Evolutionary conservation across 2,113 vertebrate genomes (phyloP).

Genomic region (Eptatretus burgeri): DNA sequence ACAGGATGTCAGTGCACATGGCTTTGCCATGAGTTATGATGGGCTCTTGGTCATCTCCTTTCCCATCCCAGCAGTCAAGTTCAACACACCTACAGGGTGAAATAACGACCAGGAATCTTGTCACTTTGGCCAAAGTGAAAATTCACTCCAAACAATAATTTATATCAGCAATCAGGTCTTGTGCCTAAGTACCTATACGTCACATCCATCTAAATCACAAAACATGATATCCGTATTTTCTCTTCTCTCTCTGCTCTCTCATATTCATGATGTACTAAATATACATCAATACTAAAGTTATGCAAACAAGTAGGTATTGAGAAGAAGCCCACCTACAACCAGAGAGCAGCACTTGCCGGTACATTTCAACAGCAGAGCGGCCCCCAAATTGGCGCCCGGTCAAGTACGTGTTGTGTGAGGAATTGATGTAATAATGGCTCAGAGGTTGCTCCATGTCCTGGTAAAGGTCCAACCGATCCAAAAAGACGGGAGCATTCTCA

Average conservation of each 20-base stretch:
- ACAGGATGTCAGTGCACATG: slow-evolving; percentile 98
- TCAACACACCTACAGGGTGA: slow-evolving; percentile 43
- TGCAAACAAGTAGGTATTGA: background rate
- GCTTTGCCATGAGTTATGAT: slow-evolving; percentile 97
- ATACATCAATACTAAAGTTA: too few relatives aligned
- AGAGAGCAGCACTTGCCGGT: slow-evolving; percentile 70
- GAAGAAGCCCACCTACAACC: slow-evolving; percentile 48
- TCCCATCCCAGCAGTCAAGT: slow-evolving; percentile 93
- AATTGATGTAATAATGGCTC: slow-evolving; percentile 90
- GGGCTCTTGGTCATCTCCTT: slow-evolving; percentile 90
- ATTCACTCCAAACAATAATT: too few relatives aligned
- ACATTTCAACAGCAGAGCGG: slow-evolving; percentile 92
- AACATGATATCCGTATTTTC: too few relatives aligned
- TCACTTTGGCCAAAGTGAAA: too few relatives aligned
- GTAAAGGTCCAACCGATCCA: slow-evolving; percentile 71
- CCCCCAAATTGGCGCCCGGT: slow-evolving; percentile 85
- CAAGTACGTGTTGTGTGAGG: slow-evolving; percentile 88
- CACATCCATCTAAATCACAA: too few relatives aligned
- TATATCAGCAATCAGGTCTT: too few relatives aligned
- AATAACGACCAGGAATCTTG: too few relatives aligned
- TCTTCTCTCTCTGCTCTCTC: too few relatives aligned
- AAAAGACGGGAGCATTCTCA: slow-evolving; percentile 80
- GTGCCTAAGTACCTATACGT: too few relatives aligned
- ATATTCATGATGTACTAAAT: too few relatives aligned
- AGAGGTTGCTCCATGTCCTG: slow-evolving; percentile 93